Base-by-base conservation (phyloP, 1,140 invertebrate species). In the Drusus annulatus region DNA sequence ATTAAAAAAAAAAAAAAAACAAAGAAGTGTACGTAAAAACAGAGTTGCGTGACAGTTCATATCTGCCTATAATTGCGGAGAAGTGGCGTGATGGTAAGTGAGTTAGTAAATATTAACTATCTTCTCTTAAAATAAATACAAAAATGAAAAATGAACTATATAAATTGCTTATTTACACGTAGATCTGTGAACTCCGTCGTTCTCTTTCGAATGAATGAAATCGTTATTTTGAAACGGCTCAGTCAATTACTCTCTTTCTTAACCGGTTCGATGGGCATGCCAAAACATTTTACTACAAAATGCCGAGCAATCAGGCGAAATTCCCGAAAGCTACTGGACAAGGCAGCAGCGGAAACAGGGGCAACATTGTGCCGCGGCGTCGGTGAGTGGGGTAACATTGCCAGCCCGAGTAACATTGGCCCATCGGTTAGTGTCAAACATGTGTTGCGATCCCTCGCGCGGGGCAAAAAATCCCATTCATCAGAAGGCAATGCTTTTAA, bases 361-460 rank as follows among this genome's bases (percentile, higher is more conserved):
- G 36, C 10, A 45, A 45, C 36, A 45, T 45, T 45, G 36, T 45
- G 13, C 36, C 36, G n/a, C n/a, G n/a, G n/a, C n/a, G 36, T 45
- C 36, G 8, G 8, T 45, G 36, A 45, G 36, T 45, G 36, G 36
- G 36, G 36, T 45, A 45, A 23, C 69, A 25, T 74, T 52, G 28
- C 23, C 69, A 28, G 28, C 28, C 28, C 5, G 31, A 8, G 31
- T 36, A 36, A 23, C 71, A 54, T 74, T 54, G 31, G 50, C 71
- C 21, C 78, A 75, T 75, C 69, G 69, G 78, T 80, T 75, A 80
- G 78, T 80, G 79, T 80, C 74, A 77, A 71, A 80, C 79, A 80
- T 76, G 79, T 80, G 79, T 80, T 77, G 52, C 65, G 65, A 62
- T 54, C 60, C 7, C 17, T 10, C 28, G 8, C 51, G 17, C 71